Percentiles rank a stretch among this genome's conserved stretches.
Conservation (phyloP, 2,797 vertebrate genomes). For the Gobio occitaniae region DNA sequence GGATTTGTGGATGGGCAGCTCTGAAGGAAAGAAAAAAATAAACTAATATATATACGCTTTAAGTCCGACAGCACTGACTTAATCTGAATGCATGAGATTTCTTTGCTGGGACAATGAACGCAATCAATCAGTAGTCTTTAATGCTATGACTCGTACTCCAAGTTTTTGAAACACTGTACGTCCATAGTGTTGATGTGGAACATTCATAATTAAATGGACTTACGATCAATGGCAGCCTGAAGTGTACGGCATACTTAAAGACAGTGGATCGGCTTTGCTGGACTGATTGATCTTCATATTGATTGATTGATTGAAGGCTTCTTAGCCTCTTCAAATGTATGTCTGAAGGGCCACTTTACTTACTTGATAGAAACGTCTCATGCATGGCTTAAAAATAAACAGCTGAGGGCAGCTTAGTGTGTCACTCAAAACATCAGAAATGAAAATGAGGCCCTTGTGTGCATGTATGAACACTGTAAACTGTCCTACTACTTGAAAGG, state of each 20-base stretch:
- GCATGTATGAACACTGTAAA: not conserved
- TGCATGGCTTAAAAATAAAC: conserved; percentile 23
- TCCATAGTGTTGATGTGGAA: conserved; percentile 37
- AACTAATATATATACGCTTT: conserved; percentile 48
- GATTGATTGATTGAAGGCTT: conserved; percentile 48
- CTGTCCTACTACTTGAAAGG: not conserved
- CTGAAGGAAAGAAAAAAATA: conserved; percentile 19
- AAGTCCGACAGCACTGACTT: conserved; percentile 46
- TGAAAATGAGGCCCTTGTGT: not conserved
- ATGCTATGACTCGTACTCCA: conserved; percentile 15
- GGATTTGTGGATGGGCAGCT: conserved; percentile 41
- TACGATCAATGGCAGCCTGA: conserved; percentile 49
- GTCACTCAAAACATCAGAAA: conserved; percentile 16
- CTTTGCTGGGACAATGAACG: conserved; percentile 29
- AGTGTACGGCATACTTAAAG: conserved; percentile 36
- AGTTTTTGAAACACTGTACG: conserved; percentile 41
- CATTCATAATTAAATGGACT: conserved; percentile 59
- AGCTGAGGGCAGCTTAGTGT: conserved; percentile 12
- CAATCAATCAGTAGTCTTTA: conserved; percentile 52
- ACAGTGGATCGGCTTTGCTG: conserved; percentile 30
- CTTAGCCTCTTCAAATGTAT: conserved; percentile 12
- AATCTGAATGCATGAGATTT: conserved; percentile 53
- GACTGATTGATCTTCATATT: conserved; percentile 47
- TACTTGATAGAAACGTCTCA: conserved; percentile 22
- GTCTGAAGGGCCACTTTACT: conserved; percentile 37